A percentile compares a stretch with the other conserved stretches of the same genome.
Evolutionary conservation across 2,797 vertebrate species (phyloP).

Genomic region (Trematocara caparti): DNA sequence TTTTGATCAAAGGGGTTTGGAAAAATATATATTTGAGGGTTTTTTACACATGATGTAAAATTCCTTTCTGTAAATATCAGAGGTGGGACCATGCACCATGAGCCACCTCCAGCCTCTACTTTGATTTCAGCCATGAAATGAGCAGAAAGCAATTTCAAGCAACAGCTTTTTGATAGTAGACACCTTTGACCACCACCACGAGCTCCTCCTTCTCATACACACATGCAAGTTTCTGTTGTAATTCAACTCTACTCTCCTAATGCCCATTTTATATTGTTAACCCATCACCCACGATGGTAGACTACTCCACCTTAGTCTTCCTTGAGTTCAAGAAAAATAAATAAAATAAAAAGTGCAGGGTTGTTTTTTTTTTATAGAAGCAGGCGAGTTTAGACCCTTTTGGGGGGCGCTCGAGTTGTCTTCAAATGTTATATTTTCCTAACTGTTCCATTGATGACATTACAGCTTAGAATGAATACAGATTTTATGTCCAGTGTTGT

Average conservation of each 20-base stretch:
- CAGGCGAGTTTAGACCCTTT: background rate
- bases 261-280: background rate
- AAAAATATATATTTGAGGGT: rapidly evolving
- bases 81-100: background rate
- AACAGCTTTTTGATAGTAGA: background rate
- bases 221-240: background rate
- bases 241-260: background rate
- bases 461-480: background rate
- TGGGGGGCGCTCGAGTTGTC: background rate
- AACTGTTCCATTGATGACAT: background rate
- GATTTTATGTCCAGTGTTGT: background rate
- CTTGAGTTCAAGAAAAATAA: background rate
- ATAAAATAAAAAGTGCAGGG: background rate
- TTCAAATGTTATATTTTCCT: background rate
- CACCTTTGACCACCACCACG: background rate
- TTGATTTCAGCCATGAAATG: background rate
- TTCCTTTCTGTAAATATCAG: background rate
- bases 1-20: background rate
- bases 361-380: background rate
- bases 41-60: background rate
- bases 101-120: background rate
- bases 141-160: background rate
- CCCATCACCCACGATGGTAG: background rate
- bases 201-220: background rate
- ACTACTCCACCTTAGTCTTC: background rate